phyloP scores from a whole-genome alignment of 2,888 invertebrate species.

The Orthosia cruda region DNA sequence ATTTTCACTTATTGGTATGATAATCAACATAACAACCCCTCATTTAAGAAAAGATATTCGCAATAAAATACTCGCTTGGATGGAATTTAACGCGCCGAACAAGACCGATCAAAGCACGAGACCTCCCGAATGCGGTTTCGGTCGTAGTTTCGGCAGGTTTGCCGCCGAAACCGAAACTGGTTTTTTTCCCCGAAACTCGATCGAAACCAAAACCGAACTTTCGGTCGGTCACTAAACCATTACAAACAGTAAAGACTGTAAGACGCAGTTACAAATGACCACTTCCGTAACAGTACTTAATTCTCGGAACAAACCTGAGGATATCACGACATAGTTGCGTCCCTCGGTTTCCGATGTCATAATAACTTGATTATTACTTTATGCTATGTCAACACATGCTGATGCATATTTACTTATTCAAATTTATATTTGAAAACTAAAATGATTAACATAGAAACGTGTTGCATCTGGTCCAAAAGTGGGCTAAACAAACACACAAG shows the following conservation, averaged over 20 bases:
- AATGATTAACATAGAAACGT: constrained; percentile 44
- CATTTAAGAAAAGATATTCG: too few species aligned
- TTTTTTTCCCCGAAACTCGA: too few species aligned
- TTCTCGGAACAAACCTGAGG: constrained; percentile 57
- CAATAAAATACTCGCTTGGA: too few species aligned
- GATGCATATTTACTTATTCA: constrained; percentile 41
- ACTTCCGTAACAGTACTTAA: constrained; percentile 41
- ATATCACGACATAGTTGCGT: constrained; percentile 57
- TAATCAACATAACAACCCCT: too few species aligned
- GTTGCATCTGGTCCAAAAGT: constrained; percentile 17
- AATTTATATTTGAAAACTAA: constrained; percentile 30
- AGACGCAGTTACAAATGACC: constrained; percentile 43
- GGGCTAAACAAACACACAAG: constrained; percentile 15
- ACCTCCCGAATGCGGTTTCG: too few species aligned
- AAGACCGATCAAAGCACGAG: too few species aligned
- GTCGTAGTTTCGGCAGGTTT: too few species aligned
- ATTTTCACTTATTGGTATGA: too few species aligned
- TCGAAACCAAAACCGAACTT: too few species aligned
- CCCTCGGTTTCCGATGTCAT: constrained; percentile 54
- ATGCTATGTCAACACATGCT: constrained; percentile 30
- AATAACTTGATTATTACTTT: constrained; percentile 46
- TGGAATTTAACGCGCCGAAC: too few species aligned
- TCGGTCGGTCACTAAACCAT: constrained; percentile 9
- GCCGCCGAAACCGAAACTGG: too few species aligned
- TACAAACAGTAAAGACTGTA: constrained; percentile 44